Conservation (phyloP, 2,888 invertebrate species). For the Pollenia amentaria region DNA sequence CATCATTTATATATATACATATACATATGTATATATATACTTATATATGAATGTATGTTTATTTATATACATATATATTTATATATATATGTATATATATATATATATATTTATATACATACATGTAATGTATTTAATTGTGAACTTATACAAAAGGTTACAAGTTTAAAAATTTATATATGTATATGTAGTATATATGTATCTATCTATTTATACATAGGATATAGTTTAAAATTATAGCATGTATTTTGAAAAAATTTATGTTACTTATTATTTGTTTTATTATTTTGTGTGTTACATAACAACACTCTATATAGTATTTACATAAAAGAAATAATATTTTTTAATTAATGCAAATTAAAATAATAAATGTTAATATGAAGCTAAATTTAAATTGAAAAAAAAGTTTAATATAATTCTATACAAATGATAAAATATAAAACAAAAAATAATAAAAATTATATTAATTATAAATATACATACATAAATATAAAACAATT, state of each 20-base stretch:
- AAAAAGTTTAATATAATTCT: slow-evolving; percentile 64
- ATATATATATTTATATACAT: no score
- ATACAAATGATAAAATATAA: slow-evolving; percentile 54
- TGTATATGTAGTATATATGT: slow-evolving; percentile 39
- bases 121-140: slow-evolving; percentile 27
- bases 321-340: slow-evolving; percentile 45
- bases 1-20: slow-evolving; percentile 40
- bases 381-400: slow-evolving; percentile 65
- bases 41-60: no score
- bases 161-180: slow-evolving; percentile 41
- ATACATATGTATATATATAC: no score
- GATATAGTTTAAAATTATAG: slow-evolving; percentile 54
- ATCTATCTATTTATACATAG: slow-evolving; percentile 51
- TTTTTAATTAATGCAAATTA: slow-evolving; percentile 53
- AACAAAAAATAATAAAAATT: slow-evolving; percentile 51
- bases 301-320: slow-evolving; percentile 34
- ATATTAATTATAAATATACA: slow-evolving; percentile 62
- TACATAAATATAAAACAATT: slow-evolving; percentile 71
- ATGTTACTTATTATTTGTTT: slow-evolving; percentile 59
- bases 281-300: slow-evolving; percentile 62
- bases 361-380: slow-evolving; percentile 73
- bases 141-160: slow-evolving; percentile 29
- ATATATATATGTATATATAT: no score
- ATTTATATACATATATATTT: no score
- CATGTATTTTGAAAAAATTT: slow-evolving; percentile 39